Conservation (phyloP, 2,797 vertebrate genomes). For the Thaleichthys pacificus region DNA sequence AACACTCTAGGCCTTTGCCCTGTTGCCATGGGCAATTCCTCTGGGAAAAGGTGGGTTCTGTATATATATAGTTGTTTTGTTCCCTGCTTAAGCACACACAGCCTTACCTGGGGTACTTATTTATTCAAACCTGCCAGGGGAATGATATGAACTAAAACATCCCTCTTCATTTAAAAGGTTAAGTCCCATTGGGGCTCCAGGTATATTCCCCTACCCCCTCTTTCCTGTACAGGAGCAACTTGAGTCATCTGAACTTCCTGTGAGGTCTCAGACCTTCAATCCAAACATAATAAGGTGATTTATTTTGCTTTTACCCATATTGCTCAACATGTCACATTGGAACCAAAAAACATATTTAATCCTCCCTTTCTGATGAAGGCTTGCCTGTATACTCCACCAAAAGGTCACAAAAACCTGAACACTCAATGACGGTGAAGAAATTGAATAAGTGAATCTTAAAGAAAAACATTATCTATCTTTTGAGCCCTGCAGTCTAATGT, state of each 20-base stretch:
- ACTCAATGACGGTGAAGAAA: not conserved
- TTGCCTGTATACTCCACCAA: not conserved
- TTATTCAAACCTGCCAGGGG: slow-evolving; percentile 3
- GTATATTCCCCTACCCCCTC: not conserved
- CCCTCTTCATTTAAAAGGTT: not conserved
- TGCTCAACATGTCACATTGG: too few species aligned
- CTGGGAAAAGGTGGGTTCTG: not conserved
- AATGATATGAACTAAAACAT: not conserved
- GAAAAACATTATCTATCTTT: not conserved
- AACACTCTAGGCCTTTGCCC: slow-evolving; percentile 5
- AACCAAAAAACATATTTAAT: not conserved
- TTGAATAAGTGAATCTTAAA: not conserved
- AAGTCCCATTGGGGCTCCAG: not conserved
- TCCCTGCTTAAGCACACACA: not conserved
- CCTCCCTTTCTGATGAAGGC: not conserved
- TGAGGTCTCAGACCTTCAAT: not conserved
- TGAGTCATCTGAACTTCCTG: not conserved
- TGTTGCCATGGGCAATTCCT: not conserved
- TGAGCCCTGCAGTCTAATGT: not conserved
- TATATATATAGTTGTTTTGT: not conserved
- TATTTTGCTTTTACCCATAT: too few species aligned
- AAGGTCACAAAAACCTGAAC: not conserved
- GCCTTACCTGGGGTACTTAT: slow-evolving; percentile 3
- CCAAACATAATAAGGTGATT: too few species aligned
- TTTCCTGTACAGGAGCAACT: not conserved